Evolutionary conservation across 2,113 vertebrate species (phyloP), one percentile per base, ranked within the genome.

Genomic region (Bucco capensis): DNA sequence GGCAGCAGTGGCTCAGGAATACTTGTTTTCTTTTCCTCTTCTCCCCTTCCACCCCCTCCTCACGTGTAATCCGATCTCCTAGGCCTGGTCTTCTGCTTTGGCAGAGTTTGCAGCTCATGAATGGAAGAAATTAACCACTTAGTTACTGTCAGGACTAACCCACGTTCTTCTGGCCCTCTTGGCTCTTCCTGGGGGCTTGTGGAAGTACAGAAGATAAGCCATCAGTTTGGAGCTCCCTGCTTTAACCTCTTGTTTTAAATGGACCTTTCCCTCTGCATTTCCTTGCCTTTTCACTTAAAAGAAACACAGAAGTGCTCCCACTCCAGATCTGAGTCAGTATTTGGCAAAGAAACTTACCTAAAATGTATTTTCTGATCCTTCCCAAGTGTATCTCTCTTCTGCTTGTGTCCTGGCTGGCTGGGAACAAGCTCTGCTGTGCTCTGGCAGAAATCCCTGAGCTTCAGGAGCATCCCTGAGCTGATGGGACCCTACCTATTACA

Each of bases 21-120:
- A 40, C 95, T 96, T 97, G 95, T 97, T 97, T 97, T 94, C 95
- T 95, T 95, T 96, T 92, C 96, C 70, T 69, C 94, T 73, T 95
- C 92, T 73, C 91, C 95, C 90, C 70, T 94, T 95, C 96, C 91
- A 88, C 89, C 91, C 96, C 94, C 94, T 96, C 97, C 97, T 95
- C 95, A 90, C 61, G 81, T 92, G 98, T 97, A 98, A 98, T 30
- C 88, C 94, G 97, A 98, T 96, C 97, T 92, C 69, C 38, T 35
- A 93, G 94, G 97, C 97, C 95, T 97, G 96, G 90, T 96, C 95
- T 91, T 96, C 95, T 96, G 94, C 96, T 96, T 78, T 94, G 72
- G 93, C 96, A 96, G 96, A 96, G 96, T 97, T 95, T 91, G 90
- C 94, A 50, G 90, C 94, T 92, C 96, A 96, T 69, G 93, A 87